Conservation (phyloP, 2,113 vertebrate genomes). For the Nycticebus coucang region DNA sequence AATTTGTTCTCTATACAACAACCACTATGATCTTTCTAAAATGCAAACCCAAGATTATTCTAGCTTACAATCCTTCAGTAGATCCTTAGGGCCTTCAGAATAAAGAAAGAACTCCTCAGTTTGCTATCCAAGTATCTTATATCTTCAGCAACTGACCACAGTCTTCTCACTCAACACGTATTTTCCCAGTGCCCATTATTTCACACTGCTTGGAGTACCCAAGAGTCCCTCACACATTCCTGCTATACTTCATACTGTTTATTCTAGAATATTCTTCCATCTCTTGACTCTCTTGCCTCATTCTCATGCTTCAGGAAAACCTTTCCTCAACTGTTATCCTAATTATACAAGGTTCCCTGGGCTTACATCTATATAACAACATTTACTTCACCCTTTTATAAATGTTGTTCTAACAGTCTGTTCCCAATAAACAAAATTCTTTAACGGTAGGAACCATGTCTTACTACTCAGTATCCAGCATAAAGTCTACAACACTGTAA, state of each 20-base stretch:
- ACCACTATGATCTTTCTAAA: background rate
- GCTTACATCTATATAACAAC: background rate
- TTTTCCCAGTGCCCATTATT: background rate
- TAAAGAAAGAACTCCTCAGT: background rate
- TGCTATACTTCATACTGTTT: background rate
- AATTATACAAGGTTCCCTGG: background rate
- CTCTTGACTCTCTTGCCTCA: background rate
- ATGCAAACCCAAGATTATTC: background rate
- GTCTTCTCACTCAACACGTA: background rate
- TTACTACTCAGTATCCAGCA: background rate
- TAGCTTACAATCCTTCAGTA: background rate
- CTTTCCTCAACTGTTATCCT: background rate
- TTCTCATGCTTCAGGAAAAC: slow-evolving; percentile 30
- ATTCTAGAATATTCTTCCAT: background rate
- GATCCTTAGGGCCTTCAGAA: background rate
- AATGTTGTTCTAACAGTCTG: background rate
- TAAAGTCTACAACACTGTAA: background rate
- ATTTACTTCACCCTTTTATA: background rate
- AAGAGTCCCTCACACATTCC: background rate
- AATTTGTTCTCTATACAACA: background rate
- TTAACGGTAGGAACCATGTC: background rate
- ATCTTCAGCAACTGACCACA: background rate
- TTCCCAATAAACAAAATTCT: background rate
- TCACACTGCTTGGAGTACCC: background rate
- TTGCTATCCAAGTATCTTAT: background rate